These are phyloP conservation scores for Colistium nudipinnis DNA, from an alignment of 2,113 vertebrate genomes.

Conservation along the genomic window DNA sequence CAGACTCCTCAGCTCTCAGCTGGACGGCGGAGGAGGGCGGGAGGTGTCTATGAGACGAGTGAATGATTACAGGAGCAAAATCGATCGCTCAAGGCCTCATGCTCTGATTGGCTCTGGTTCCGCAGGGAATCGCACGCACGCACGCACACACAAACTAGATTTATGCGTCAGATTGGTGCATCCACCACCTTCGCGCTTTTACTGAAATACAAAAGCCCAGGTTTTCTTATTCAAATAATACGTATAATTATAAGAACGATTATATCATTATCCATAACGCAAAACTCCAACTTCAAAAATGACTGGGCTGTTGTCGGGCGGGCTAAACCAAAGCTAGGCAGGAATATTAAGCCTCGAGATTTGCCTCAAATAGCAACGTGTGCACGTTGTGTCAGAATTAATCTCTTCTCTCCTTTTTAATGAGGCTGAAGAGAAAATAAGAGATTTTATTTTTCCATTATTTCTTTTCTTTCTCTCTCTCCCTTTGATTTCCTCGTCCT, in stretches of 20 bases:
- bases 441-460: not conserved
- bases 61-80: constrained; percentile 55
- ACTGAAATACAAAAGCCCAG: constrained; percentile 31
- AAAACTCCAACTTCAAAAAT: constrained; percentile 20
- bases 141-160: not conserved
- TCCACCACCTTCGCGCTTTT: constrained; percentile 27
- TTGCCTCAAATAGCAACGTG: not conserved
- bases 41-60: not conserved
- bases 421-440: not conserved
- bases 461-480: not conserved
- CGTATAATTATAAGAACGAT: too few species aligned
- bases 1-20: not conserved
- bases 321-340: constrained; percentile 2
- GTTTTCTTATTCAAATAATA: not conserved
- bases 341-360: not conserved
- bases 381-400: not conserved
- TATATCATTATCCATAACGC: too few species aligned
- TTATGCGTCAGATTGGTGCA: constrained; percentile 22
- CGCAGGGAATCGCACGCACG: constrained; percentile 25
- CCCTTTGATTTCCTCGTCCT: not conserved
- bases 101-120: constrained; percentile 56
- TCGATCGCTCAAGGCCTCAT: constrained; percentile 60
- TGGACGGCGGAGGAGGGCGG: not conserved
- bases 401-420: not conserved
- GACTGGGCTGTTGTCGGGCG: not conserved